Evolutionary conservation across 2,797 vertebrate genomes (phyloP).

Genomic region (Scyliorhinus canicula): DNA sequence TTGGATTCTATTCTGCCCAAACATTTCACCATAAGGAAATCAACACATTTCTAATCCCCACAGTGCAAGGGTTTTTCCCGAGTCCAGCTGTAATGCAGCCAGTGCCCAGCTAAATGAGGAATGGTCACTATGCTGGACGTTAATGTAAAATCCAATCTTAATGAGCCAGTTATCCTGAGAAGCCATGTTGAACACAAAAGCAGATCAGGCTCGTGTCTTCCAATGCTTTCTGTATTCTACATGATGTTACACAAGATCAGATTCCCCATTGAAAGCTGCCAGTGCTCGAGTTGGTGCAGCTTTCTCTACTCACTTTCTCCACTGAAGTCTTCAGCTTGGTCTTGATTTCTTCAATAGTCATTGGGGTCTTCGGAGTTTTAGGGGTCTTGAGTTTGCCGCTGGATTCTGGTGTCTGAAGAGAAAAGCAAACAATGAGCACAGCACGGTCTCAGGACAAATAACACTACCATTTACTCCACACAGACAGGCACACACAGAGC

Average conservation of each 20-base stretch:
- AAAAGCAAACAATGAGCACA: not conserved
- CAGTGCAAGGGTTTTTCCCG: no score
- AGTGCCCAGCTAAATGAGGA: not conserved
- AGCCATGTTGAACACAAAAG: no score
- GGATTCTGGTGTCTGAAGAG: constrained; percentile 58
- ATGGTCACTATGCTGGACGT: not conserved
- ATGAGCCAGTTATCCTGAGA: not conserved
- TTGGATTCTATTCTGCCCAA: not conserved
- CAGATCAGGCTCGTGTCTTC: not conserved
- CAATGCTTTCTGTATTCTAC: not conserved
- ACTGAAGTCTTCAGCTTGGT: constrained; percentile 72
- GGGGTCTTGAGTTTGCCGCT: constrained; percentile 55
- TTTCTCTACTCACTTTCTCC: constrained; percentile 71
- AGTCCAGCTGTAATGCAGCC: not conserved
- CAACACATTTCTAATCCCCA: not conserved
- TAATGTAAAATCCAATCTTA: not conserved
- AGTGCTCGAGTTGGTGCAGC: not conserved
- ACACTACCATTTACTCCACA: not conserved
- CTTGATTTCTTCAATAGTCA: constrained; percentile 74
- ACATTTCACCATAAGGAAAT: not conserved
- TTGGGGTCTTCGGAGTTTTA: constrained; percentile 63
- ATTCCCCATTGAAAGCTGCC: not conserved
- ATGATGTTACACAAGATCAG: not conserved
- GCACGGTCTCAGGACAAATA: not conserved
- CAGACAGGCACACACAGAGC: not conserved